phyloP scores from a whole-genome alignment of 2,888 invertebrate species.

The Synergus umbraculus region DNA sequence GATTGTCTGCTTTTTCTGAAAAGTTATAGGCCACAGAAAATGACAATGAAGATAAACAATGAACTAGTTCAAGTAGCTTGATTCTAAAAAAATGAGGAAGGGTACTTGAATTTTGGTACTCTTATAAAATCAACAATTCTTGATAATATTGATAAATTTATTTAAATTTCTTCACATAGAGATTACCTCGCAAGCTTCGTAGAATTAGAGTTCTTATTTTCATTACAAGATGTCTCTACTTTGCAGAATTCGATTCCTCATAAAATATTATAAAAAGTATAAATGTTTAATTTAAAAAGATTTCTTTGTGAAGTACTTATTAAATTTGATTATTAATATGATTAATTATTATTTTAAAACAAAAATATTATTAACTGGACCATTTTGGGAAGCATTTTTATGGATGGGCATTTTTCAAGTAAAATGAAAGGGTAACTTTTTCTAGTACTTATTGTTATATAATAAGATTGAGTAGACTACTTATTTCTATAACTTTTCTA shows the following conservation, averaged over 20 bases:
- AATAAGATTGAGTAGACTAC: too few species aligned
- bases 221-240: constrained; percentile 8
- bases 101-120: background rate
- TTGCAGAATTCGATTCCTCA: background rate
- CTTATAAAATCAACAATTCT: background rate
- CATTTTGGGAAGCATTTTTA: background rate
- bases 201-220: background rate
- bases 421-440: background rate
- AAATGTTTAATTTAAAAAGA: background rate
- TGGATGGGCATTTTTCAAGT: background rate
- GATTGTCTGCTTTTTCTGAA: too few species aligned
- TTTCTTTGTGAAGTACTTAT: background rate
- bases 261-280: background rate
- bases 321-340: background rate
- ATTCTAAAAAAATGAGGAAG: background rate
- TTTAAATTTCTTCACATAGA: background rate
- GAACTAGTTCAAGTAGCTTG: background rate
- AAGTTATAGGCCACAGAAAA: too few species aligned
- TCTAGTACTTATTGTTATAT: background rate
- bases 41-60: background rate
- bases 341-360: too few species aligned
- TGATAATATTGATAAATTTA: background rate
- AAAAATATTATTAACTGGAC: background rate
- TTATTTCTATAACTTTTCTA: too few species aligned
- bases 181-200: background rate